Conservation (phyloP, 2,888 invertebrate species). For the Luperina nickerlii region DNA sequence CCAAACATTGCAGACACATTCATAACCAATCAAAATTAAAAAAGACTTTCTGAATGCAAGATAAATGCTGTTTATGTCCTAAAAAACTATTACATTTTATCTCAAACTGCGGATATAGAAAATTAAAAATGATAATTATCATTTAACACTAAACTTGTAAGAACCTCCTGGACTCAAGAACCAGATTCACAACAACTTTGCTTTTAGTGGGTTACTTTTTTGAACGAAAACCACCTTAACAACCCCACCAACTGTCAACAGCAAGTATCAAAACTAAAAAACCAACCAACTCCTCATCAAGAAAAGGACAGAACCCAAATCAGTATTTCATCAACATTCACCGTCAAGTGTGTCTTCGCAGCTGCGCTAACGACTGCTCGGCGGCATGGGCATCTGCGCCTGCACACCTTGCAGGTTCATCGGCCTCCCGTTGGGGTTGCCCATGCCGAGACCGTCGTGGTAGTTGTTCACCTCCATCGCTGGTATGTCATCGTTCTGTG, state of each 20-base stretch:
- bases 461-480: conserved; percentile 94
- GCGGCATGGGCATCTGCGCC: conserved; percentile 87
- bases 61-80: neutral
- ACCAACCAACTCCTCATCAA: neutral
- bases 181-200: neutral
- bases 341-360: conserved; percentile 3
- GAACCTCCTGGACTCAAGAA: neutral
- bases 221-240: neutral
- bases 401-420: conserved; percentile 89
- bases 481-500: conserved; percentile 93
- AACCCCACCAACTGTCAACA: neutral
- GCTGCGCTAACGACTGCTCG: conserved; percentile 83
- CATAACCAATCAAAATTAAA: neutral
- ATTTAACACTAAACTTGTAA: neutral
- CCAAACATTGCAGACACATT: neutral
- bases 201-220: neutral
- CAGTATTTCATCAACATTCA: conserved; percentile 42
- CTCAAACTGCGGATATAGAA: neutral
- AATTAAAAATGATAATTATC: neutral
- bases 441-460: conserved; percentile 90
- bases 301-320: conserved; percentile 36
- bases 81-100: neutral
- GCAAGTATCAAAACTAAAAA: conserved; percentile 35
- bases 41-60: neutral
- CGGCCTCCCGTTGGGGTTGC: conserved; percentile 88